Conservation (phyloP, 2,888 invertebrate species). For the Ommatoiulus sabulosus region DNA sequence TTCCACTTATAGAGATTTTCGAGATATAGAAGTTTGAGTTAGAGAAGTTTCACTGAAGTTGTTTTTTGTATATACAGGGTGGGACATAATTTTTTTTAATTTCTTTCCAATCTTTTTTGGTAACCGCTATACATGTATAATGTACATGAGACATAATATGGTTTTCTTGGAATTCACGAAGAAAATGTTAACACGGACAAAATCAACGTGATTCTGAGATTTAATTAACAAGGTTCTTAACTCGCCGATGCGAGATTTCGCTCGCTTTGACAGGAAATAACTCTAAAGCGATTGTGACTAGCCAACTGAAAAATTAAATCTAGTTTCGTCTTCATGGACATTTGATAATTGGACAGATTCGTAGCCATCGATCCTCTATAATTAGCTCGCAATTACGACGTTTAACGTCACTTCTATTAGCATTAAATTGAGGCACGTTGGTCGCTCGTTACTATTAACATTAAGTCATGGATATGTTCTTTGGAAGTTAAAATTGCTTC, state of each 20-base stretch:
- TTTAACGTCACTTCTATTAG: neutral
- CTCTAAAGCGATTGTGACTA: neutral
- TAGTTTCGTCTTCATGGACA: neutral
- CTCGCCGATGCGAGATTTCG: neutral
- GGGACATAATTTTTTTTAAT: too few relatives aligned
- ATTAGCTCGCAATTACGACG: neutral
- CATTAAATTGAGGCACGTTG: neutral
- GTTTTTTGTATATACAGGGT: too few relatives aligned
- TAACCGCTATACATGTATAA: too few relatives aligned
- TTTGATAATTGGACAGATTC: slow-evolving; percentile 5
- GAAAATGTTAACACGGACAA: too few relatives aligned
- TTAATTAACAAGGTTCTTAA: neutral
- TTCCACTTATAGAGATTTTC: too few relatives aligned
- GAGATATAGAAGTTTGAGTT: too few relatives aligned
- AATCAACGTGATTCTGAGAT: neutral
- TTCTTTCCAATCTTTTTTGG: too few relatives aligned
- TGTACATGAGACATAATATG: too few relatives aligned
- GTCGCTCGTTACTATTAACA: neutral
- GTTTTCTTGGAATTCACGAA: too few relatives aligned
- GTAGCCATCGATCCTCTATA: neutral
- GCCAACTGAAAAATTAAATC: slow-evolving; percentile 20
- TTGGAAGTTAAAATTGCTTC: too few relatives aligned
- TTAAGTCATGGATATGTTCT: neutral
- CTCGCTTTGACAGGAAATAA: neutral
- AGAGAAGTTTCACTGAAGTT: too few relatives aligned